These are phyloP conservation scores for Carassius auratus DNA, from an alignment of 2,113 vertebrate genomes.

Conservation along the genomic window DNA sequence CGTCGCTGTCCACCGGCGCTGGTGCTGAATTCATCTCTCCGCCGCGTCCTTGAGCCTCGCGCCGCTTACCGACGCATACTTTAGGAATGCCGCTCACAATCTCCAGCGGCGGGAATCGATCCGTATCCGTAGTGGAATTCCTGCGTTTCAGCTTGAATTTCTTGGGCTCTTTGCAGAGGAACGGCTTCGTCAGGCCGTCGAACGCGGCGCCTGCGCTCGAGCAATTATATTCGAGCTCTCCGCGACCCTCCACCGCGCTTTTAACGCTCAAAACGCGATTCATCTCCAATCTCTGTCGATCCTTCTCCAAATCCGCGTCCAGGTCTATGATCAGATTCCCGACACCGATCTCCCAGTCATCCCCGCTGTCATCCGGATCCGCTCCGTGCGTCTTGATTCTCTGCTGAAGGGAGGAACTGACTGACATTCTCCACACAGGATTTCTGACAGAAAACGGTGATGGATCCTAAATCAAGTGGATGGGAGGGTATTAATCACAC, in stretches of 20 bases:
- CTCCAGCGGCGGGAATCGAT: slow-evolving; percentile 85
- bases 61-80: slow-evolving; percentile 85
- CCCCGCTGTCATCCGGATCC: slow-evolving; percentile 95
- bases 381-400: slow-evolving; percentile 80
- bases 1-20: slow-evolving; percentile 78
- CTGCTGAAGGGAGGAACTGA: slow-evolving; percentile 52
- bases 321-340: slow-evolving; percentile 96
- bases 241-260: slow-evolving; percentile 83
- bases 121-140: slow-evolving; percentile 89
- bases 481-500: slow-evolving; percentile 57
- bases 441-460: slow-evolving; percentile 55
- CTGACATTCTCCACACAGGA: slow-evolving; percentile 58
- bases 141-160: slow-evolving; percentile 92
- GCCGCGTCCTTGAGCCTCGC: slow-evolving; percentile 64
- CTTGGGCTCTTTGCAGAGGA: slow-evolving; percentile 89
- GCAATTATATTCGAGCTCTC: slow-evolving; percentile 82
- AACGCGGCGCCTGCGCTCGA: slow-evolving; percentile 81
- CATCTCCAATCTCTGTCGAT: slow-evolving; percentile 95
- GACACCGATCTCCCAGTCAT: slow-evolving; percentile 98
- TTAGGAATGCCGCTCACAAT: slow-evolving; percentile 86
- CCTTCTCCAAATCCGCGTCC: slow-evolving; percentile 93
- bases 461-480: slow-evolving; percentile 57
- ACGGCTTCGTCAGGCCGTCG: slow-evolving; percentile 89
- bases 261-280: slow-evolving; percentile 84
- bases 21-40: slow-evolving; percentile 80